Base-by-base conservation (phyloP, 2,113 vertebrate species). In the Equus quagga region DNA sequence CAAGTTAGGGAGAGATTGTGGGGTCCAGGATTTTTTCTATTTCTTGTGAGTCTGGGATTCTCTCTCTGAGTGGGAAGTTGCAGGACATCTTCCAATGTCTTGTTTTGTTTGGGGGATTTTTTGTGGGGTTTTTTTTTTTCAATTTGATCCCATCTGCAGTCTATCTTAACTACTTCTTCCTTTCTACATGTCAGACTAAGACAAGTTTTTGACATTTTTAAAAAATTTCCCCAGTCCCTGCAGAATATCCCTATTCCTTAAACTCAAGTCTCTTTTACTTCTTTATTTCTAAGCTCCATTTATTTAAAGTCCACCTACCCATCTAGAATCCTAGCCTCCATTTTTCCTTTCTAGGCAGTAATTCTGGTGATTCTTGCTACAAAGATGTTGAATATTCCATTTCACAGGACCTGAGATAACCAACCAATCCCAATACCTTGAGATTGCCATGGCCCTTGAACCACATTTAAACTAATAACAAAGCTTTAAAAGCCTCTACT, bases 401-500 rank as follows among this genome's bases (percentile, higher is more conserved):
- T 80, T 96, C 33, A 88, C 19, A 91, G 85, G n/a, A 26, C 54
- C 33, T 87, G 21, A 28, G 64, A 49, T 70, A 96, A 95, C 31
- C 72, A 93, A 58, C 33, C 17, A 84, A 75, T 94, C 49, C 62
- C 88, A 90, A 31, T 73, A 54, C 36, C 24, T 93, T 94, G 56
- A 67, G 44, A 93, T 41, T 86, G 6, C 17, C 44, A 79, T 65
- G 69, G 6, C 41, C 75, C 58, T 92, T 83, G 84, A 69, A 93
- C 91, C 93, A 95, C 73, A 91, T 83, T 93, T 46, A 92, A 97
- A 94, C 72, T 82, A 94, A 9, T 78, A 73, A 49, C 60, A 93
- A 80, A 76, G 36, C n/a, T 89, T 96, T 98, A 94, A 97, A 97
- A 98, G 85, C 85, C 11, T 86, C 54, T 69, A 89, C 18, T 96